Evolutionary conservation across 2,113 vertebrate genomes (phyloP).

Genomic region (Ptilorrhoa leucosticta): DNA sequence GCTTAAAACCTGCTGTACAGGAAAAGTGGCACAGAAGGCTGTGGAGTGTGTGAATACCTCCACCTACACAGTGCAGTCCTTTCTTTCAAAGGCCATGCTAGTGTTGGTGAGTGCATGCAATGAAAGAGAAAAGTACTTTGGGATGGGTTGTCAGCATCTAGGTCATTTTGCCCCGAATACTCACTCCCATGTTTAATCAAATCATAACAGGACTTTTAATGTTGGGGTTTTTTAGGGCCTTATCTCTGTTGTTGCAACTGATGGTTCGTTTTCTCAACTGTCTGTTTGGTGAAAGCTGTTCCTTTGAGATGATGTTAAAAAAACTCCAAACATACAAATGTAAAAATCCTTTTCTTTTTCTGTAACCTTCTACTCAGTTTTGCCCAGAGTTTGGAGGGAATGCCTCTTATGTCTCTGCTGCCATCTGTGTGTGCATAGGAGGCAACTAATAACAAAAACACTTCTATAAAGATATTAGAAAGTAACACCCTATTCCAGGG

Average conservation of each 20-base stretch:
- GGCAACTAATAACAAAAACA: not conserved
- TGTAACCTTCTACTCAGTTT: not conserved
- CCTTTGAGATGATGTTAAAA: not conserved
- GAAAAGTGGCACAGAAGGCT: not conserved
- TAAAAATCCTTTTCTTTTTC: not conserved
- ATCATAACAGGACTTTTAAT: not conserved
- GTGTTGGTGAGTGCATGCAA: not conserved
- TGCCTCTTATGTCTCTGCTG: not conserved
- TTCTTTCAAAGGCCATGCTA: not conserved
- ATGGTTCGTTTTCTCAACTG: not conserved
- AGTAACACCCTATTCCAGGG: not conserved
- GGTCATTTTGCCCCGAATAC: not conserved
- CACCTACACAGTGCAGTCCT: not conserved
- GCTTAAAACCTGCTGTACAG: not conserved
- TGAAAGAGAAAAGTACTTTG: not conserved
- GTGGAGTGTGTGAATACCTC: not conserved
- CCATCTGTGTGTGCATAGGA: not conserved
- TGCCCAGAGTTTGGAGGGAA: not conserved
- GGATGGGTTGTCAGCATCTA: not conserved
- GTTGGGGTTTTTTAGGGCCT: not conserved
- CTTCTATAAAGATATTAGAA: not conserved
- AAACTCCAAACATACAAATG: not conserved
- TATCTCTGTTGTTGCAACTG: not conserved
- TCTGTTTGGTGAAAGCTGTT: not conserved
- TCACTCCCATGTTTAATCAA: not conserved